Evolutionary conservation across 2,888 invertebrate genomes (phyloP), one percentile per base, ranked within the genome.

Genomic region (Cephus pygmeus): DNA sequence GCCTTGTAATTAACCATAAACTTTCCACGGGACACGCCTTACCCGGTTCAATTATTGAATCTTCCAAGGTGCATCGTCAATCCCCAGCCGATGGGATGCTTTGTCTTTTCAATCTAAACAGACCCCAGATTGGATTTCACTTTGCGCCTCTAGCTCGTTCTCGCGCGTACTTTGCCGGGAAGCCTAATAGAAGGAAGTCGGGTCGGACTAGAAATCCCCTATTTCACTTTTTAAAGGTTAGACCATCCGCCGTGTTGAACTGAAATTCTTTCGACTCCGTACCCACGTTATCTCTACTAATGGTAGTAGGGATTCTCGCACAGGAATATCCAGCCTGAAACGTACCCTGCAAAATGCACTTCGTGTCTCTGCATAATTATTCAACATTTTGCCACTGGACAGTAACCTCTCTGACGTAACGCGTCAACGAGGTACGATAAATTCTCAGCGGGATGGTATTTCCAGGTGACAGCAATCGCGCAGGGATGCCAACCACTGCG

Each of bases 1-100:
- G 71, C 31, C 71, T 71, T 71, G 71, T 71, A 71, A 71, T 71
- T 71, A 71, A 71, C 71, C 33, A 71, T 71, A 30, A 71, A 71
- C 71, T 71, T 71, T 71, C 30, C 71, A 34, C 23, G 23, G 71
- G 71, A 71, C 23, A 71, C 31, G 71, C 33, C 71, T 71, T 34
- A 33, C 23, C 30, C 71, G 30, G 71, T 71, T 71, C 30, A 71
- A 71, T 71, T 71, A 71, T 30, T 30, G 30, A 71, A 71, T 71
- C 71, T 34, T 15, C 12, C 71, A 11, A 34, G 30, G 33, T 12
- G 30, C 30, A 33, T 31, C 71, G 71, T 34, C 30, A 23, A 34
- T 30, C 71, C 71, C 4, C 33, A 34, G 30, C 34, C 9, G 34
- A 71, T 23, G 23, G 56, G 56, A 23, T 23, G 23, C 56, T 56